Conservation (phyloP, 1,140 invertebrate genomes). For the Lepidurus packardi region DNA sequence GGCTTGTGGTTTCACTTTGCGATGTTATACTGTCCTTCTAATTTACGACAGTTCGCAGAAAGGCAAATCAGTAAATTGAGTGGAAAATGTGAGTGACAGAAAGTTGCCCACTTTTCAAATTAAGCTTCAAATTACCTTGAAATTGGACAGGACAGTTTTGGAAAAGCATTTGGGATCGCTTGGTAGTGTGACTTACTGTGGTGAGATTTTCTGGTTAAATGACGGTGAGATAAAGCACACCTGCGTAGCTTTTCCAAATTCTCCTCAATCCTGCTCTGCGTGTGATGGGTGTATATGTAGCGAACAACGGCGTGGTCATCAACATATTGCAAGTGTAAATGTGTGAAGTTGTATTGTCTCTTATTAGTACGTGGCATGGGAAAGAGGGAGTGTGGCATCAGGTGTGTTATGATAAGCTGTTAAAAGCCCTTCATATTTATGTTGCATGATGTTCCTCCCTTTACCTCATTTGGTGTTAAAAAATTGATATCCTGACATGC, state of each 20-base stretch:
- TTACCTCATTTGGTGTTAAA: not conserved
- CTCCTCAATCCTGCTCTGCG: not conserved
- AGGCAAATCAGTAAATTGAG: too few relatives aligned
- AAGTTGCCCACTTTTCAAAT: too few relatives aligned
- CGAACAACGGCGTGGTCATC: not conserved
- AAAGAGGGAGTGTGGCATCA: conserved; percentile 13
- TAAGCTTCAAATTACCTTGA: too few relatives aligned
- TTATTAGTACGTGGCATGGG: not conserved
- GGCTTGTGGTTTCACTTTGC: not conserved
- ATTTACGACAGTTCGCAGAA: too few relatives aligned
- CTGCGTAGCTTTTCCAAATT: not conserved
- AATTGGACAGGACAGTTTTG: too few relatives aligned
- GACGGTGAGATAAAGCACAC: not conserved
- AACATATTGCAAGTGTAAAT: not conserved
- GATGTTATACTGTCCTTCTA: not conserved
- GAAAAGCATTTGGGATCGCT: too few relatives aligned
- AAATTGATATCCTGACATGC: not conserved
- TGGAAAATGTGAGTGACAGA: too few relatives aligned
- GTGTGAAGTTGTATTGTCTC: not conserved
- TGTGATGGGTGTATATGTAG: not conserved
- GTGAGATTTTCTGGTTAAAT: too few relatives aligned
- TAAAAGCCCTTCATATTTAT: not conserved
- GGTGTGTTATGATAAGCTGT: conserved; percentile 2
- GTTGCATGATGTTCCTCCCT: not conserved
- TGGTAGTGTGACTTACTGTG: too few relatives aligned